phyloP scores from a whole-genome alignment of 2,888 invertebrate species.

The Papilio elwesi region DNA sequence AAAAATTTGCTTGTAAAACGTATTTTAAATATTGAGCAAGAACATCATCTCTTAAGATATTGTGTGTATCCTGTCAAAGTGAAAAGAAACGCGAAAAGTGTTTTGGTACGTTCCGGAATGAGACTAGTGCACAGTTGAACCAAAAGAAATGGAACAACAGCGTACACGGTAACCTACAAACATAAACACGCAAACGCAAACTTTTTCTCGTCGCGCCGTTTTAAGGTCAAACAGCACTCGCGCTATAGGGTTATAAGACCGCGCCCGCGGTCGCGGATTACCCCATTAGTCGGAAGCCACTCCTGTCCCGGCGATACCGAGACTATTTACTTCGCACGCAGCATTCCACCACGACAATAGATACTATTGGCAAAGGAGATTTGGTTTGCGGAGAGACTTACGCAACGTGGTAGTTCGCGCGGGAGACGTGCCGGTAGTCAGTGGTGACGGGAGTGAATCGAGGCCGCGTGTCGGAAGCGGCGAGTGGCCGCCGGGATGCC shows the following conservation, averaged over 20 bases:
- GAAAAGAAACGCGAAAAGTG: conserved; percentile 23
- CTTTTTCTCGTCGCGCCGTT: conserved; percentile 55
- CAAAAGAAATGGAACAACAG: conserved; percentile 51
- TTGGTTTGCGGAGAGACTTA: conserved; percentile 72
- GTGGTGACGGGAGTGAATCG: conserved; percentile 38
- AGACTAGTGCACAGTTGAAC: conserved; percentile 46
- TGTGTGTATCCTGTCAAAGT: background rate
- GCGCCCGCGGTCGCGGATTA: conserved; percentile 73
- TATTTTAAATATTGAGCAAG: background rate
- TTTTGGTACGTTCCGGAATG: conserved; percentile 38
- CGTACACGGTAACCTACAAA: conserved; percentile 55
- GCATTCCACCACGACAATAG: conserved; percentile 60
- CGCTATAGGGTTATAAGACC: conserved; percentile 68
- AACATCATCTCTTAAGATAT: background rate
- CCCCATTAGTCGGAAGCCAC: conserved; percentile 63
- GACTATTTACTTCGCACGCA: conserved; percentile 59
- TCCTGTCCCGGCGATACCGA: conserved; percentile 58
- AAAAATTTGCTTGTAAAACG: background rate
- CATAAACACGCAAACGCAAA: conserved; percentile 62
- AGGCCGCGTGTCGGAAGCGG: conserved; percentile 48
- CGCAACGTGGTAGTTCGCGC: conserved; percentile 73
- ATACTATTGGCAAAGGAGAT: conserved; percentile 75
- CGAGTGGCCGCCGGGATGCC: conserved; percentile 76
- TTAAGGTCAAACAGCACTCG: conserved; percentile 76
- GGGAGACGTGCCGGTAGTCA: conserved; percentile 49